phyloP scores from a whole-genome alignment of 2,113 vertebrate species.

The Corynorhinus townsendii region DNA sequence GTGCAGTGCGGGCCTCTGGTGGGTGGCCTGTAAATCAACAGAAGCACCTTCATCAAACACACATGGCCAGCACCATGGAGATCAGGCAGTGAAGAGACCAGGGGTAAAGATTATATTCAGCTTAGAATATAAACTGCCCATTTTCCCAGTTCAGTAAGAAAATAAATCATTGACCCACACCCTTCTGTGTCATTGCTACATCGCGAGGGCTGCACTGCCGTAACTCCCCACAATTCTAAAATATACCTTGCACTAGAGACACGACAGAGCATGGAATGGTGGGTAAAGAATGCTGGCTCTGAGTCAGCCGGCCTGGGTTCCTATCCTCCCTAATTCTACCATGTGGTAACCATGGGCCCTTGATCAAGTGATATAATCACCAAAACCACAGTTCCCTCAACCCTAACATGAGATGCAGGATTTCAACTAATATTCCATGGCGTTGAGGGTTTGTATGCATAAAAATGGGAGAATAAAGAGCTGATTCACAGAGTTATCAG shows the following conservation, averaged over 20 bases:
- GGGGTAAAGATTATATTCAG: constrained; percentile 26
- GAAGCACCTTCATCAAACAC: constrained; percentile 42
- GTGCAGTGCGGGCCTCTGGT: neutral
- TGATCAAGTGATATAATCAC: neutral
- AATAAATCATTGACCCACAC: neutral
- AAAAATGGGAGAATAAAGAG: neutral
- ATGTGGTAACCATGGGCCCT: neutral
- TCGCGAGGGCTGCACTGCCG: too few species aligned
- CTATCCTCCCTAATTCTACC: too few species aligned
- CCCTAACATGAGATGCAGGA: neutral
- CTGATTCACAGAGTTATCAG: neutral
- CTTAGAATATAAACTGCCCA: neutral
- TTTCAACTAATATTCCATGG: neutral
- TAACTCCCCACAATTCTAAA: neutral
- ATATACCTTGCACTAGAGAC: neutral
- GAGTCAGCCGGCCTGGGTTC: neutral
- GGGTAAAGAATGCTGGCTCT: neutral
- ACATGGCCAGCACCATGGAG: neutral
- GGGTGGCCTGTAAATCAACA: neutral
- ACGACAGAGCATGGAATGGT: too few species aligned
- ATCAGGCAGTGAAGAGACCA: constrained; percentile 29
- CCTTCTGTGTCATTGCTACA: neutral
- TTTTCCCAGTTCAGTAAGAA: neutral
- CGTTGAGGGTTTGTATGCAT: neutral
- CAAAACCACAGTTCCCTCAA: neutral